Conservation (phyloP, 1,140 invertebrate genomes). For the Lepeophtheirus salmonis region DNA sequence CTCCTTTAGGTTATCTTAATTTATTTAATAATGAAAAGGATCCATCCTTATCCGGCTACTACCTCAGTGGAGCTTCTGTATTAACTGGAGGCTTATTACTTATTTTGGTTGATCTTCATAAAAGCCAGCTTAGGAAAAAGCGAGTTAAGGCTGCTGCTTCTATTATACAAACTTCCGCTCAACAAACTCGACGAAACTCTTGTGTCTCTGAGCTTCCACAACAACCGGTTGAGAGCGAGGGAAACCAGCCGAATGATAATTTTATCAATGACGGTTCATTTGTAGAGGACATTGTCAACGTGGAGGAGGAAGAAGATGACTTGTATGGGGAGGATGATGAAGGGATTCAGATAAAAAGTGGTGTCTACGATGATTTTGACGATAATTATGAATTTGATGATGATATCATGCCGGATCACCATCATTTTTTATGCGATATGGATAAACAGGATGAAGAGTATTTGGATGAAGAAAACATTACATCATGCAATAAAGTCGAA, state of each 20-base stretch:
- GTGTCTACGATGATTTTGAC: neutral
- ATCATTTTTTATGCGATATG: neutral
- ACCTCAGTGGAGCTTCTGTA: conserved; percentile 21
- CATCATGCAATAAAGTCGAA: conserved; percentile 68
- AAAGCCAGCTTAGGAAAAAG: conserved; percentile 18
- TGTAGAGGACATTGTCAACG: neutral
- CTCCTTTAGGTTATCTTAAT: neutral
- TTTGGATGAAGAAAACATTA: conserved; percentile 46
- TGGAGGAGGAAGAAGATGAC: neutral
- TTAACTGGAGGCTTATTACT: conserved; percentile 21
- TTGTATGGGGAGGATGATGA: neutral
- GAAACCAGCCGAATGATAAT: neutral
- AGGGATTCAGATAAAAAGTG: neutral
- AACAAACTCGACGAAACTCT: neutral
- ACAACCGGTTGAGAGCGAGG: neutral
- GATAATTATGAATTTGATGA: neutral
- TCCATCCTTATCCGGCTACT: conserved; percentile 19
- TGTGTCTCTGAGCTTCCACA: neutral
- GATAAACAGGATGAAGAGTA: neutral
- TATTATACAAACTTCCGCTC: neutral
- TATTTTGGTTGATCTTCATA: conserved; percentile 23
- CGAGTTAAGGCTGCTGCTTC: conserved; percentile 1
- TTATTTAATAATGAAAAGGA: neutral
- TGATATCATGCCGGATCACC: too few relatives aligned
- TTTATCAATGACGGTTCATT: neutral